Base-by-base conservation (phyloP, 2,888 invertebrate genomes). In the Melanostoma mellinum region DNA sequence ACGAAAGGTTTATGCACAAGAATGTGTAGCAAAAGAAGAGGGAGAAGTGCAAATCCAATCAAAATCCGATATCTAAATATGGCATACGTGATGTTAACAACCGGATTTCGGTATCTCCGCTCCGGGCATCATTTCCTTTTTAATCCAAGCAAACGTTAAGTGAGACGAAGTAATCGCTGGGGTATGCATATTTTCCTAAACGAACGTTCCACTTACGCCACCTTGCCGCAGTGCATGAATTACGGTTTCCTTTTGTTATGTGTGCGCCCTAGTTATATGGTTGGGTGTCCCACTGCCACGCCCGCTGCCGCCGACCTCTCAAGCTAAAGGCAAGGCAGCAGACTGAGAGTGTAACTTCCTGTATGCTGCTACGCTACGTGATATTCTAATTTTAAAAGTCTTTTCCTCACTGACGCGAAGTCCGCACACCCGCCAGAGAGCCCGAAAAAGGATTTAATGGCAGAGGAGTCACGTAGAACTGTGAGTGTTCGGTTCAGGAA, bases 311-410 rank as follows among this genome's bases (percentile, higher is more conserved):
- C 20, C 33, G 3, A 36, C 6, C 30, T 10, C 36, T 36, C 6
- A 6, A 40, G 46, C 10, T 9, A 30, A 10, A 30, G 32, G 2
- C 36, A 8, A n/a, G 6, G 36, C 60, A 53, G 35, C 10, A 20
- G n/a, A 33, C 40, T 36, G 36, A 32, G 69, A 46, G 71, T 76
- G 71, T 69, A 75, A 75, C 80, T 81, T 81, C 76, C 80, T 61
- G 76, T 71, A n/a, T n/a, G n/a, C n/a, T n/a, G n/a, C n/a, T n/a
- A n/a, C 76, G 71, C 55, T 81, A 81, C 76, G 76, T 81, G 81
- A 81, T 81, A 81, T 76, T 81, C 81, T 81, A 76, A 81, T 81
- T 81, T 63, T 60, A 76, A 55, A 65, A 67, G 32, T 63, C 48
- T 81, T 42, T 53, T 53, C 65, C 44, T 60, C 60, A 50, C 67